Conservation (phyloP, 1,140 invertebrate genomes). For the Chelonus insularis region DNA sequence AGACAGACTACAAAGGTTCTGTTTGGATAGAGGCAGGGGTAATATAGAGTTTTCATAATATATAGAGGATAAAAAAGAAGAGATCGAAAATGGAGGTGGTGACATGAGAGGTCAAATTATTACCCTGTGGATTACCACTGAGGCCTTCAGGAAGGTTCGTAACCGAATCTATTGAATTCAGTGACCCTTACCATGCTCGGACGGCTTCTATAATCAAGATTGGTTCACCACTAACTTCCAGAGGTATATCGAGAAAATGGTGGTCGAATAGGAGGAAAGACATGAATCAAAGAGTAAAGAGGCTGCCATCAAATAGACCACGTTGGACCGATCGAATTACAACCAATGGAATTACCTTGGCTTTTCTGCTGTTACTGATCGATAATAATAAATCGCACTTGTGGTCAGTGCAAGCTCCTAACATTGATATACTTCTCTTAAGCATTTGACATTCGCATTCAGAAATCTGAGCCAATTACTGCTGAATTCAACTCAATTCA, state of each 20-base stretch:
- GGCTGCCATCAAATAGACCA: background rate
- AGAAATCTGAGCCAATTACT: too few relatives aligned
- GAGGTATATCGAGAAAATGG: background rate
- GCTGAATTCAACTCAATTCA: too few relatives aligned
- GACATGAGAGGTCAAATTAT: background rate
- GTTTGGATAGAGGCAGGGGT: background rate
- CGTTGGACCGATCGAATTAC: background rate
- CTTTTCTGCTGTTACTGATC: too few relatives aligned
- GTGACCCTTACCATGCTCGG: slow-evolving; percentile 3
- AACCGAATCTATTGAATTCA: slow-evolving; percentile 22
- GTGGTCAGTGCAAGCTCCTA: too few relatives aligned
- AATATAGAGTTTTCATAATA: background rate
- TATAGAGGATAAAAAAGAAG: background rate
- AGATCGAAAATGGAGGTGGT: background rate
- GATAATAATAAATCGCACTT: too few relatives aligned
- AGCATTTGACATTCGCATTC: too few relatives aligned
- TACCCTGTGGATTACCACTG: slow-evolving; percentile 5
- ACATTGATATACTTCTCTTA: too few relatives aligned
- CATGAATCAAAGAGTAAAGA: background rate
- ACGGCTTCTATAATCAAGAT: slow-evolving; percentile 29
- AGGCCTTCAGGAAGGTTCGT: background rate
- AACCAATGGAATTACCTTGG: too few relatives aligned
- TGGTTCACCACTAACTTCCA: slow-evolving; percentile 21
- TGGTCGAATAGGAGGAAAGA: too few relatives aligned
- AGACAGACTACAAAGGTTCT: too few relatives aligned